These are phyloP conservation scores for Cerastis rubricosa DNA, from an alignment of 2,888 invertebrate species.

Conservation along the genomic window DNA sequence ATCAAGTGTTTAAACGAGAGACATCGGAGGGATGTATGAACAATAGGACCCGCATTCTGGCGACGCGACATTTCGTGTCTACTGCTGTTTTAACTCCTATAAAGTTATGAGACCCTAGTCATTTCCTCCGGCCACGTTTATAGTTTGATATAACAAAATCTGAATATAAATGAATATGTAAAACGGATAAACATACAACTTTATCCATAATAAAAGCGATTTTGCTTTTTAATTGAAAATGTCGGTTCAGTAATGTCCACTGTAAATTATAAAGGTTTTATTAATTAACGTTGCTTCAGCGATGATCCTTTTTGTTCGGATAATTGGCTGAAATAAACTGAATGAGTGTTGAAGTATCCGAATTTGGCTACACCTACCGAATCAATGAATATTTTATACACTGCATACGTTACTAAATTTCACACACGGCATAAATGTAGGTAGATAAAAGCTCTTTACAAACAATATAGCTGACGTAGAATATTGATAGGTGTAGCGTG, in stretches of 20 bases:
- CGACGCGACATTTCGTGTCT: constrained; percentile 68
- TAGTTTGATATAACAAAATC: constrained; percentile 39
- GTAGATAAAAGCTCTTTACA: constrained; percentile 61
- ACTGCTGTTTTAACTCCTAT: constrained; percentile 59
- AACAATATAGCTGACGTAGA: constrained; percentile 60
- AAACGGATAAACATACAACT: constrained; percentile 35
- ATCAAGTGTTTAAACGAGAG: constrained; percentile 74
- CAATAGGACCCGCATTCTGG: constrained; percentile 78
- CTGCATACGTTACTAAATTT: constrained; percentile 41
- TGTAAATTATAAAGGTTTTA: constrained; percentile 29
- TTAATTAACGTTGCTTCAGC: constrained; percentile 21
- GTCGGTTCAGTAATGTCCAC: not conserved
- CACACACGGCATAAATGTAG: constrained; percentile 49
- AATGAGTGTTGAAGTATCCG: constrained; percentile 3
- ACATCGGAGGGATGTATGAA: constrained; percentile 71
- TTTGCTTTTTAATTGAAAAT: constrained; percentile 40
- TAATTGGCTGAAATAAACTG: constrained; percentile 6
- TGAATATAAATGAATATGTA: constrained; percentile 34
- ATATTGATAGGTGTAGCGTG: constrained; percentile 72
- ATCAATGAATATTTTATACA: constrained; percentile 49
- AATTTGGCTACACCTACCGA: constrained; percentile 10
- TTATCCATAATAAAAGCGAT: constrained; percentile 14
- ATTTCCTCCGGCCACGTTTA: constrained; percentile 50
- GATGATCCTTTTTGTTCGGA: constrained; percentile 7
- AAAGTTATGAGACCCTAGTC: constrained; percentile 57